These are phyloP conservation scores for Struthio camelus DNA, from an alignment of 2,113 vertebrate species.

Conservation along the genomic window DNA sequence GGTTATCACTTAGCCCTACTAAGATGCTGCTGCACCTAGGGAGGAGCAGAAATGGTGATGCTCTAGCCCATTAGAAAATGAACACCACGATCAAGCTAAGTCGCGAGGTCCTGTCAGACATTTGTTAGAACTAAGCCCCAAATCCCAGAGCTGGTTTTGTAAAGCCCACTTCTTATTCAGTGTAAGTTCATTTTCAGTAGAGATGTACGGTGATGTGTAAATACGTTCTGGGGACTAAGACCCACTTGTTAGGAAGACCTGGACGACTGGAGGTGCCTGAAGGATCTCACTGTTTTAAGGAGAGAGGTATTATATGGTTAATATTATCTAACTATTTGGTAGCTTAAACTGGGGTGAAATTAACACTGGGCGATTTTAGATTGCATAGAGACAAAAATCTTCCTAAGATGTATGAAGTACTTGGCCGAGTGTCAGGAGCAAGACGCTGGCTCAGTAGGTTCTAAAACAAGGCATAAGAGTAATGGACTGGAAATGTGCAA, in stretches of 20 bases:
- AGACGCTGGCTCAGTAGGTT: not conserved
- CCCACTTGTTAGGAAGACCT: rapidly evolving
- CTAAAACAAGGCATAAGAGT: not conserved
- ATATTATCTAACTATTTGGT: not conserved
- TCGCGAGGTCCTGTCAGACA: not conserved
- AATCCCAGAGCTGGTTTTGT: not conserved
- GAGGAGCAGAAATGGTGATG: not conserved
- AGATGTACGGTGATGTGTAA: not conserved
- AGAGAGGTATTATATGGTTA: not conserved
- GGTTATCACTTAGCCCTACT: not conserved
- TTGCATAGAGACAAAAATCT: not conserved
- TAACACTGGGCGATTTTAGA: not conserved
- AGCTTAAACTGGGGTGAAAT: not conserved
- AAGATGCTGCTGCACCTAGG: not conserved
- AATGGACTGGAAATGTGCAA: not conserved
- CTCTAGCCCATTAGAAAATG: not conserved
- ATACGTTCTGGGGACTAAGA: not conserved
- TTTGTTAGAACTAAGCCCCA: not conserved
- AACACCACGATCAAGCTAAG: not conserved
- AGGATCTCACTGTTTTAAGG: not conserved
- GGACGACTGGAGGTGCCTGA: not conserved
- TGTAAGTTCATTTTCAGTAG: not conserved
- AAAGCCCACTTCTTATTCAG: not conserved
- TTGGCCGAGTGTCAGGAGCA: not conserved
- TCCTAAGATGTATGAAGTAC: not conserved